These are phyloP conservation scores for Plebejus anna DNA, from an alignment of 2,888 invertebrate genomes.

Conservation along the genomic window DNA sequence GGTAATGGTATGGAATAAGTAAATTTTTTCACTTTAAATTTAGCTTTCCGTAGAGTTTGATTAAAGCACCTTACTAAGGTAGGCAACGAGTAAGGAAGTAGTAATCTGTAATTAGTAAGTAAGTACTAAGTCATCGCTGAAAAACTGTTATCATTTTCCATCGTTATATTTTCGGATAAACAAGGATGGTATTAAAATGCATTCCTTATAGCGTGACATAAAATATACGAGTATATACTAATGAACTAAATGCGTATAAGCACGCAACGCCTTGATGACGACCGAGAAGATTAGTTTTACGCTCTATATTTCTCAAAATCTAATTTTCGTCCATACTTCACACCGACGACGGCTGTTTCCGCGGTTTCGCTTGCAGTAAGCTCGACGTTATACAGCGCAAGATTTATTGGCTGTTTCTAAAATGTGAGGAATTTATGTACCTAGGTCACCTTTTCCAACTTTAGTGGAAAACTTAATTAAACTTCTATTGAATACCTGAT, in stretches of 20 bases:
- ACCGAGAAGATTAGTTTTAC: not conserved
- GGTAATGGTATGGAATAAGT: not conserved
- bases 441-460: not conserved
- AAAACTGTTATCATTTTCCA: not conserved
- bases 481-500: not conserved
- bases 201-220: too few species aligned
- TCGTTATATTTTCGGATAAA: not conserved
- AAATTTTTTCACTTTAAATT: not conserved
- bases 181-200: not conserved
- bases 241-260: not conserved
- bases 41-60: not conserved
- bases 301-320: not conserved
- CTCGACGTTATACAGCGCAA: not conserved
- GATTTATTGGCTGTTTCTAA: not conserved
- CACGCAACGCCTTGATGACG: not conserved
- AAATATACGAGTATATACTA: too few species aligned
- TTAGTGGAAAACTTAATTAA: not conserved
- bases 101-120: too few species aligned
- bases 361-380: not conserved
- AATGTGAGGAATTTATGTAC: not conserved
- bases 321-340: not conserved
- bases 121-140: not conserved
- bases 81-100: too few species aligned
- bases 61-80: not conserved
- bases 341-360: not conserved